Base-by-base conservation (phyloP, 2,888 invertebrate species). In the Laothoe populi region DNA sequence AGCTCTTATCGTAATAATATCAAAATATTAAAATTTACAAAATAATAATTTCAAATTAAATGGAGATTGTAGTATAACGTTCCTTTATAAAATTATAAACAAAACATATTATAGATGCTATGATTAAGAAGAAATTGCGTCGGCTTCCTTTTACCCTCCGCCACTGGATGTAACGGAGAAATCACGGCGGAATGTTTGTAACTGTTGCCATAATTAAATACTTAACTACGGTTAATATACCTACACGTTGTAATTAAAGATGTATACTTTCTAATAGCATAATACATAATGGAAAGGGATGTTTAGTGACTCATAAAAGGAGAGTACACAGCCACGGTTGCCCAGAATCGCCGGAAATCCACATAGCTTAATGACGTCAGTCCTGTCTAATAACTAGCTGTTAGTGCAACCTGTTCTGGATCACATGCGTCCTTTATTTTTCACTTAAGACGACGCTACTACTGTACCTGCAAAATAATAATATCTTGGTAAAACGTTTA, bases 301-400 rank as follows among this genome's bases (percentile, higher is more conserved):
- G 53, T 72, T 74, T 73, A 73, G 74, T 82, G 82, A 86, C 71
- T 79, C 80, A 74, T 73, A 72, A 78, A 75, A 69, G 13, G 64
- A 69, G 65, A 66, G 67, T 66, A 64, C 64, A 68, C 70, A 75
- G 69, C 71, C 75, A 73, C 72, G 70, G 74, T 69, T 67, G 60
- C 69, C 69, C 73, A 69, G 78, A 77, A 78, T 77, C 77, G 69
- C 82, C 84, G 90, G 90, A 90, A 89, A 84, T 78, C 75, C 78
- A 79, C 65, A 79, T 75, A 72, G 74, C 75, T 75, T 70, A 64
- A 59, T 73, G 77, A 75, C 72, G 53, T 49, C 53, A 35, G 75
- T 77, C 68, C 40, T 57, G 70, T 69, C 64, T 83, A 79, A 81
- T 81, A 75, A 82, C 78, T 73, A 72, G 70, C 70, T 67, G 62